Base-by-base conservation (phyloP, 92 coral and sea anemone species). In the Plumapathes pennacea region DNA sequence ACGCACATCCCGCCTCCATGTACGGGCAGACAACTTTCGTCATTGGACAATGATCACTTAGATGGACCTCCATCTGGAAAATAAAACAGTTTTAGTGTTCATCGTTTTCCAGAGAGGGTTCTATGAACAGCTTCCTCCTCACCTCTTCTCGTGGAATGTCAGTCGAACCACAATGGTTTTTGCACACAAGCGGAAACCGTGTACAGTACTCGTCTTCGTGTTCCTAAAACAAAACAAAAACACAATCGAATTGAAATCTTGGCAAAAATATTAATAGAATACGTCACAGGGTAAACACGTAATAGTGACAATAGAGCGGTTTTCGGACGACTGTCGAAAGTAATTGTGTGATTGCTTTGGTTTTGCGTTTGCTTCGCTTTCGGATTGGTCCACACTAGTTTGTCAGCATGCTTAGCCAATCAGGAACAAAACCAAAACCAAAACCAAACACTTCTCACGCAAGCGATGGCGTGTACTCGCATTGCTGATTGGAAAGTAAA, bases 111-210 rank as follows among this genome's bases (percentile, higher is more conserved):
- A n/a, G n/a, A n/a, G n/a, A n/a, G n/a, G n/a, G n/a, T n/a, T n/a
- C n/a, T n/a, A n/a, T n/a, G n/a, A n/a, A n/a, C n/a, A n/a, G n/a
- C n/a, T n/a, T n/a, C n/a, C n/a, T n/a, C n/a, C n/a, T n/a, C 41
- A 65, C 72, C 62, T 49, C 60, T 39, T 51, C 62, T 27, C 72
- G 33, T n/a, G 72, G 62, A 45, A 65, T 65, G n/a, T 7, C 61
- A 3, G 38, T 21, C 3, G 38, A 41, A 3, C 62, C 72, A 51
- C 62, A 65, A 30, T 29, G 50, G 72, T 65, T 65, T 25, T 43
- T 2, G 8, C 72, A 65, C 31, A 8, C 19, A 5, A 65, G 50
- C 12, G 72, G 72, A 22, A 65, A 65, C 32, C 72, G 72, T 19
- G 26, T 65, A 17, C 72, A 65, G 15, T 51, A 65, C 14, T 14